phyloP scores from a whole-genome alignment of 2,797 vertebrate genomes.

The Loriculus beryllinus region DNA sequence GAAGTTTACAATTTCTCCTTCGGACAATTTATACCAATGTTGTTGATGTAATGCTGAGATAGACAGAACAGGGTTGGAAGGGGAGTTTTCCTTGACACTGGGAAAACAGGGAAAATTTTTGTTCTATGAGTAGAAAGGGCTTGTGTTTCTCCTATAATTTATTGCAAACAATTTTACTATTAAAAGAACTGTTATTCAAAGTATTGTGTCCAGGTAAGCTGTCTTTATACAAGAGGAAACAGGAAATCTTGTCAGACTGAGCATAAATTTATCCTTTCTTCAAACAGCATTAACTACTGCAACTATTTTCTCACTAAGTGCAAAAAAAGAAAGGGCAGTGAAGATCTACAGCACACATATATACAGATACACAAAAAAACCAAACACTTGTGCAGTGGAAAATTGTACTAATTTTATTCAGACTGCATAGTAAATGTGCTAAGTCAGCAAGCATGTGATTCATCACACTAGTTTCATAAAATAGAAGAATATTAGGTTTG shows the following conservation, averaged over 20 bases:
- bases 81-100: neutral
- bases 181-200: neutral
- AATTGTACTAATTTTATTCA: neutral
- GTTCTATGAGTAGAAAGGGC: neutral
- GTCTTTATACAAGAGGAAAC: neutral
- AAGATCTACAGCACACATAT: neutral
- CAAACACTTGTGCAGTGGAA: neutral
- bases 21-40: neutral
- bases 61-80: neutral
- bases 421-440: neutral
- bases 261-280: neutral
- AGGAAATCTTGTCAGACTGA: neutral
- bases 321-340: neutral
- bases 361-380: accelerated
- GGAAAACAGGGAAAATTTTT: neutral
- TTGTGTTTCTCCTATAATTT: neutral
- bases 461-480: neutral
- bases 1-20: neutral
- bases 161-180: neutral
- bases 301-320: neutral
- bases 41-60: neutral
- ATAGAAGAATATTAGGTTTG: neutral
- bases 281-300: neutral
- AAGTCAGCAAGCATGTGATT: neutral
- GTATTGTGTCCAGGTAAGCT: neutral